Conservation (phyloP, 2,888 invertebrate species). For the Sthenelais limicola region DNA sequence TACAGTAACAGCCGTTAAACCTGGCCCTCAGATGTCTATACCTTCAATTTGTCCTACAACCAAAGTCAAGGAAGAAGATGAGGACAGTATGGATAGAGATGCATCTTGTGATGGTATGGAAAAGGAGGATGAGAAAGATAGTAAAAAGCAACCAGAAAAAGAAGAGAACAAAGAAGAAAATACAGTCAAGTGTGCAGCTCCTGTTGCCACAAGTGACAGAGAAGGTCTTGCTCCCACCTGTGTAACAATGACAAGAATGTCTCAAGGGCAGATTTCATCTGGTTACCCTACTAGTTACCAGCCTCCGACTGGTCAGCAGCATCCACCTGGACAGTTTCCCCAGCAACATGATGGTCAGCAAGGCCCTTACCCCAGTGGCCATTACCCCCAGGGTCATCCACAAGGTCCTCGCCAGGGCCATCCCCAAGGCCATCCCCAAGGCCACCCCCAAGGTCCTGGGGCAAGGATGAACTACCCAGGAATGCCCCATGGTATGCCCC, state of each 20-base stretch:
- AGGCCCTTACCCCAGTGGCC: not conserved
- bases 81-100: not conserved
- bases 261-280: not conserved
- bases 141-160: not conserved
- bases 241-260: not conserved
- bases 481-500: constrained; percentile 12
- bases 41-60: not conserved
- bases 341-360: too few species aligned
- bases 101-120: not conserved
- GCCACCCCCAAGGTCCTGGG: not conserved
- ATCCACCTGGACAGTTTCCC: constrained; percentile 5
- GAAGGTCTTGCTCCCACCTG: constrained; percentile 12
- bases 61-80: not conserved
- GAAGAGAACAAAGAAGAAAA: not conserved
- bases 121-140: not conserved
- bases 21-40: constrained; percentile 1
- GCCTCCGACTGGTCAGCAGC: not conserved
- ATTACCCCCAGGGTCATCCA: constrained; percentile 12
- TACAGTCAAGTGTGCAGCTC: not conserved
- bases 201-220: not conserved
- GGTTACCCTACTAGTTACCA: not conserved
- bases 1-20: constrained; percentile 8
- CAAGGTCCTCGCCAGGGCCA: constrained; percentile 4
- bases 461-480: too few species aligned
- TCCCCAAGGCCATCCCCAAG: not conserved